Base-by-base conservation (phyloP, 2,888 invertebrate species). In the Dromius quadrimaculatus region DNA sequence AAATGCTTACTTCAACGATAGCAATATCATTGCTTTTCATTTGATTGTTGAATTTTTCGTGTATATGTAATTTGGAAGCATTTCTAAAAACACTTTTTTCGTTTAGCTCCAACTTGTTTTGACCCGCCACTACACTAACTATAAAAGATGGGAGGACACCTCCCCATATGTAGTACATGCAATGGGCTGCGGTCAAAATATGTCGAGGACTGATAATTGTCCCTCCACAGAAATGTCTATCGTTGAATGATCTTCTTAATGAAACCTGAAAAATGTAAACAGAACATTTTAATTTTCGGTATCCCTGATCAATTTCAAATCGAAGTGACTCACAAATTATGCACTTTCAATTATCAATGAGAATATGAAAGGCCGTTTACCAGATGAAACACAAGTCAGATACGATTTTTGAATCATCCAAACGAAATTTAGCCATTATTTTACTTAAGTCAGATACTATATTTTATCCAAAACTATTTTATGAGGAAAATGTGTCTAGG, bases 171-270 rank as follows among this genome's bases (percentile, higher is more conserved):
- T 77, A 78, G 65, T 63, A 76, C 73, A 77, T 74, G 41, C 78
- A 78, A 71, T 78, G 78, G 0, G 78, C 78, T 3, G 78, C 78
- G 2, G 77, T 77, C 13, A 78, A 28, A 20, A 78, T 72, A 63
- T 76, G 76, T 11, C 65, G 59, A 8, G 75, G 63, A 3, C 73
- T 72, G 32, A 78, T 76, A 17, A 78, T 69, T 1, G 74, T 66
- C 1, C 77, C 78, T 4, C 78, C 78, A 66, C 78, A 78, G 43
- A 76, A 76, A 66, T 77, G 77, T n/a, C 70, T 71, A 43, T 76
- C 76, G 63, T 76, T 78, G 69, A 76, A 78, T n/a, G 76, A 75
- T 32, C 76, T 70, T 61, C 77, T 71, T 9, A 78, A 9, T 2
- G 78, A 77, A 3, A 77, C 77, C 78, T 78, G 9, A 70, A 36